Base-by-base conservation (phyloP, 2,113 vertebrate species). In the Nestor notabilis region DNA sequence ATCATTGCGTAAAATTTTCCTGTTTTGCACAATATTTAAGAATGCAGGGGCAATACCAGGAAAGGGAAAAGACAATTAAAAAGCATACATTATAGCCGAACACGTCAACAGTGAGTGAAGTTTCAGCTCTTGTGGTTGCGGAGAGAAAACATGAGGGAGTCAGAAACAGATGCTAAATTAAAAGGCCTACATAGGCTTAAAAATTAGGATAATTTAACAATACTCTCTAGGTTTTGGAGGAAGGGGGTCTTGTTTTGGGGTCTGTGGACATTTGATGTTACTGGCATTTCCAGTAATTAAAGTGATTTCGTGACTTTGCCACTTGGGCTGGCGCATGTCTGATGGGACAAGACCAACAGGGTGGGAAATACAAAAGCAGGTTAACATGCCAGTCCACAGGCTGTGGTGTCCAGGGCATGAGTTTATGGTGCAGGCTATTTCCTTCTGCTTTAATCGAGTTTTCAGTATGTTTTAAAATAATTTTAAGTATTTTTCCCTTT, bases 21-120 rank as follows among this genome's bases (percentile, higher is more conserved):
- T 96, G 91, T 96, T 97, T 96, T 96, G 93, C 87, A 96, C 93
- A 91, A 53, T 91, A 96, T 96, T 93, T 72, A 63, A 93, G 84
- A 96, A 91, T 88, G 85, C 84, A 90, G 66, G 93, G 94, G 94
- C 96, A 96, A 87, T 95, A 93, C 61, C 92, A 95, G 94, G 97
- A 97, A 97, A 89, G 18, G 94, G 90, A 92, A 96, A 92, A 96
- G 86, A 94, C 88, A 93, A 89, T 95, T 95, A 83, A 84, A 95
- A 97, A 94, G 50, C 88, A 89, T 93, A 84, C 64, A 5, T 94
- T 96, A 50, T 89, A 93, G 56, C 24, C 1, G 10, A 91, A 64
- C 92, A 76, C 60, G 19, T 83, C 86, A 95, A 8, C 68, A 71
- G 21, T 20, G 55, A 79, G 44, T 71, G 83, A 88, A 93, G 79